A percentile compares a stretch with the other conserved stretches of the same genome.
These are phyloP conservation scores for Cephalotes varians DNA, from an alignment of 2,888 invertebrate species.

Conservation along the genomic window DNA sequence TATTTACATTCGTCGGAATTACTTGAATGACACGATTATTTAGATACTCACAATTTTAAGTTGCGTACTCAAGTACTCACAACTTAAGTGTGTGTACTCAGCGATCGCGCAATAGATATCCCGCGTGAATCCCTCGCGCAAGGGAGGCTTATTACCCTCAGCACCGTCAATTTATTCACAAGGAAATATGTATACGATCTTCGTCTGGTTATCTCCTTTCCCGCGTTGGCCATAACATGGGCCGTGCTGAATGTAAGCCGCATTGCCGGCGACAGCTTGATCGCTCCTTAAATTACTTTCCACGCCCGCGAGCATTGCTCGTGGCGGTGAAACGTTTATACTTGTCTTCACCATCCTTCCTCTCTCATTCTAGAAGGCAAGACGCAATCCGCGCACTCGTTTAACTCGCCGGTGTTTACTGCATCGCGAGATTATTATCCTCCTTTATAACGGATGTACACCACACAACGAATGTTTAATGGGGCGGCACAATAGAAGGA, in stretches of 20 bases:
- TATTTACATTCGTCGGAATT: background rate
- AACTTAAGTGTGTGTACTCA: background rate
- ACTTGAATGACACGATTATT: background rate
- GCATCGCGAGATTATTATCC: constrained; percentile 83
- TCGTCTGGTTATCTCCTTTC: constrained; percentile 30
- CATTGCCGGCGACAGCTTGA: constrained; percentile 52
- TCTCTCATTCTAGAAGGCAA: background rate
- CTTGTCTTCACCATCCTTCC: constrained; percentile 46
- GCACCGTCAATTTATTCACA: constrained; percentile 37
- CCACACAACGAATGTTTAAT: constrained; percentile 84
- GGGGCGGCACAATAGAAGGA: constrained; percentile 81
- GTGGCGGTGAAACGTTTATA: constrained; percentile 52
- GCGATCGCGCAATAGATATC: constrained; percentile 7
- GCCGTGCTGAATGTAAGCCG: constrained; percentile 34
- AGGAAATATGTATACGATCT: constrained; percentile 46
- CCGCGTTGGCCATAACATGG: constrained; percentile 20
- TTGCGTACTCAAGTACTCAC: too few relatives aligned
- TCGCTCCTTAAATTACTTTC: constrained; percentile 63
- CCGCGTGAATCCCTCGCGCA: constrained; percentile 1
- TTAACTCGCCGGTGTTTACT: constrained; percentile 83
- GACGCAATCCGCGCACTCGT: constrained; percentile 70
- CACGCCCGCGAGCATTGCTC: constrained; percentile 51
- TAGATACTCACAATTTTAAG: background rate
- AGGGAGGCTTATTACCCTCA: constrained; percentile 18
- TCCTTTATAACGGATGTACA: constrained; percentile 78